These are phyloP conservation scores for Amiota minor DNA, from an alignment of 2,888 invertebrate genomes.

Conservation along the genomic window DNA sequence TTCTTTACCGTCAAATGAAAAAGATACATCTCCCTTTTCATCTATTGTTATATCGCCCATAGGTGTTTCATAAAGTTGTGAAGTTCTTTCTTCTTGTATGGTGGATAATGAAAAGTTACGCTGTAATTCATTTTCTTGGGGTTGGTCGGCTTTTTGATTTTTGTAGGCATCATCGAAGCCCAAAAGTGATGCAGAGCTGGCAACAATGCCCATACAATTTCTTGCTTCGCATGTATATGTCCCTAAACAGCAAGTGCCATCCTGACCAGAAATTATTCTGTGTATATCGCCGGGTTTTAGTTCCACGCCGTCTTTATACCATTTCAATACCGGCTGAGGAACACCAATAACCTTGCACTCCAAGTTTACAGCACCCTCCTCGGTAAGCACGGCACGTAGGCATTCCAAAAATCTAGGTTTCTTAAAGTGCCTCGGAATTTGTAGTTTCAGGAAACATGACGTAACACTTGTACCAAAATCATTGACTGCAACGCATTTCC, in stretches of 20 bases:
- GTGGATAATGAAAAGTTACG: constrained; percentile 90
- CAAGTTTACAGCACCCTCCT: constrained; percentile 90
- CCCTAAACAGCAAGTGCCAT: constrained; percentile 91
- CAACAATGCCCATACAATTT: constrained; percentile 92
- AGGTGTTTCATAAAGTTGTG: constrained; percentile 89
- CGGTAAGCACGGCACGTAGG: constrained; percentile 87
- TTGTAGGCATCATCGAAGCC: constrained; percentile 87
- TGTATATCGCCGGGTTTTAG: constrained; percentile 93
- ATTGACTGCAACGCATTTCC: constrained; percentile 92
- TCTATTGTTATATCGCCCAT: constrained; percentile 85
- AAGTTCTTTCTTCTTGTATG: constrained; percentile 91
- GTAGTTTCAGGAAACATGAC: constrained; percentile 87
- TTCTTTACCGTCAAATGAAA: constrained; percentile 93
- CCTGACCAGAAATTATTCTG: constrained; percentile 90
- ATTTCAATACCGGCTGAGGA: constrained; percentile 90
- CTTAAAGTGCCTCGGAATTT: constrained; percentile 90
- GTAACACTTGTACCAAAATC: constrained; percentile 92
- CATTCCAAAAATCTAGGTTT: constrained; percentile 91
- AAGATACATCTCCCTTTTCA: constrained; percentile 89
- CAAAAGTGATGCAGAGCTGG: constrained; percentile 89
- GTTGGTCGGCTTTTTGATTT: constrained; percentile 74
- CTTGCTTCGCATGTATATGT: constrained; percentile 93
- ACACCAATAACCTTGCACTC: constrained; percentile 95
- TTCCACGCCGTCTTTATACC: constrained; percentile 94
- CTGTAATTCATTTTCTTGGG: constrained; percentile 74